Percentiles rank a stretch among this genome's conserved stretches.
Evolutionary conservation across 1,140 invertebrate genomes (phyloP).

Genomic region (Drosophila neocordata): DNA sequence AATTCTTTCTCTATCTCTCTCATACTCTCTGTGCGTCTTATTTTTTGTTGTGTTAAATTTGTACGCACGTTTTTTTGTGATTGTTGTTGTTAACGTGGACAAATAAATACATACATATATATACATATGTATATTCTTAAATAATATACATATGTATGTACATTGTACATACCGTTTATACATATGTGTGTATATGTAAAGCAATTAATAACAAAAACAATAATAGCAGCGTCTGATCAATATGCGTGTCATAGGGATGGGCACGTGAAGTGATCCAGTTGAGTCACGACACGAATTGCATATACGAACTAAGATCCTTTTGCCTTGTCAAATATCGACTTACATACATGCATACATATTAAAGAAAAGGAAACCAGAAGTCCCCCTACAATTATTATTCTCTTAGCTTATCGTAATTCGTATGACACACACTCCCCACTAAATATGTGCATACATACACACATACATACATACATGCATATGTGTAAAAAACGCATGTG

Average conservation of each 20-base stretch:
- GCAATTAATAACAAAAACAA: constrained; percentile 42
- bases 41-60: constrained; percentile 2
- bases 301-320: too few species aligned
- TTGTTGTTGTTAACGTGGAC: constrained; percentile 4
- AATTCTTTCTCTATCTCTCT: constrained; percentile 1
- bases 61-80: constrained; percentile 15
- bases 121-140: background rate
- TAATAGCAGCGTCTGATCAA: constrained; percentile 8
- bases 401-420: background rate
- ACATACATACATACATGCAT: background rate
- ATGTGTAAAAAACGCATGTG: background rate
- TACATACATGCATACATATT: too few species aligned
- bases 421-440: background rate
- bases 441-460: background rate
- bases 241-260: background rate
- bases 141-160: background rate
- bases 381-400: background rate
- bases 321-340: too few species aligned
- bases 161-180: background rate
- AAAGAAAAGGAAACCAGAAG: too few species aligned
- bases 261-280: background rate
- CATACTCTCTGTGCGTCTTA: constrained; percentile 6
- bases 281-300: too few species aligned
- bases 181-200: constrained; percentile 12
- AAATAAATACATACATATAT: constrained; percentile 2